A percentile compares a stretch with the other conserved stretches of the same genome.
Conservation (phyloP, 1,140 invertebrate genomes). For the Neuroterus valhalla region DNA sequence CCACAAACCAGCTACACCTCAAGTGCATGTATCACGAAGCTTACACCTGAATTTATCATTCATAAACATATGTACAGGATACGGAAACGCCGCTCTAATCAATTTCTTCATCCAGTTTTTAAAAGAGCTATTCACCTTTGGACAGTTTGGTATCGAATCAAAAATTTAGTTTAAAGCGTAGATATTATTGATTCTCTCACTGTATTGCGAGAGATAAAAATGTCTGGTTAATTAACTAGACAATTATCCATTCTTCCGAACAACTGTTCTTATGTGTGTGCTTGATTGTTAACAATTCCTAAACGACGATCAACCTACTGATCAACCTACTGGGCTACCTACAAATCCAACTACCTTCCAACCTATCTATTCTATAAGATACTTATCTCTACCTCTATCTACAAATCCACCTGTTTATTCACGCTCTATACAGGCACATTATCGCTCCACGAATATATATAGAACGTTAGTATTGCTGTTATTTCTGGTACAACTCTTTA, state of each 20-base stretch:
- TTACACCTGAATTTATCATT: slow-evolving; percentile 16
- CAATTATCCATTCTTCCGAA: too few relatives aligned
- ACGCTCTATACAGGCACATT: slow-evolving; percentile 50
- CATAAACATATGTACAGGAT: not conserved
- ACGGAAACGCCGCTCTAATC: not conserved
- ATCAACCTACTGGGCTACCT: slow-evolving; percentile 51
- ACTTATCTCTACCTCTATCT: slow-evolving; percentile 53
- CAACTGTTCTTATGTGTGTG: not conserved
- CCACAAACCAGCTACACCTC: slow-evolving; percentile 35
- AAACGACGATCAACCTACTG: slow-evolving; percentile 29
- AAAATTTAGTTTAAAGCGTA: too few relatives aligned
- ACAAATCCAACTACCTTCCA: slow-evolving; percentile 50
- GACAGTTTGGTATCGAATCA: too few relatives aligned
- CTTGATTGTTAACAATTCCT: not conserved
- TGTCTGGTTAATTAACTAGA: too few relatives aligned
- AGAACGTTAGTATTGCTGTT: slow-evolving; percentile 49
- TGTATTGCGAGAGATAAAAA: too few relatives aligned
- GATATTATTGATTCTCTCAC: too few relatives aligned
- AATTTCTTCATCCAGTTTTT: not conserved
- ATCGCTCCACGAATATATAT: slow-evolving; percentile 61
- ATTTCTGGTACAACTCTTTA: slow-evolving; percentile 48
- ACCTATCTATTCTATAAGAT: too few relatives aligned
- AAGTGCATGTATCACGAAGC: slow-evolving; percentile 1
- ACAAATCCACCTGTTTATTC: slow-evolving; percentile 47
- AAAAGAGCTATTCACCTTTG: too few relatives aligned